phyloP scores from a whole-genome alignment of 2,797 vertebrate species.

The Pangasius sanitwongsei region DNA sequence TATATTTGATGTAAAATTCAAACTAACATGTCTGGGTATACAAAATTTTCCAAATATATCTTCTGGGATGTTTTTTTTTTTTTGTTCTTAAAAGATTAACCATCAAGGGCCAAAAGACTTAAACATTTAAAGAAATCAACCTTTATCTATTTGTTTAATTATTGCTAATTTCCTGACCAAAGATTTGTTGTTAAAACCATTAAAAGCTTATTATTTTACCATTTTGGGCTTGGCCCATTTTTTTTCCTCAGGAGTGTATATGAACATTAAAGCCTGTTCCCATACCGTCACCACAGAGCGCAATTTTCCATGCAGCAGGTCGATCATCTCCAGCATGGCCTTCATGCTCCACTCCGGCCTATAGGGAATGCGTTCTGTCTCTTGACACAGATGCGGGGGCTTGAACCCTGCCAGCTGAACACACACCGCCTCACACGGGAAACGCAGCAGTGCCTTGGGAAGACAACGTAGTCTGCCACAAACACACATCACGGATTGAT shows the following conservation, averaged over 20 bases:
- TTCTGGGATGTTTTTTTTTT: no score
- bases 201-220: no score
- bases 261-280: neutral
- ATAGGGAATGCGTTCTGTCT: conserved; percentile 79
- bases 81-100: no score
- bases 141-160: no score
- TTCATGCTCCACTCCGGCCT: conserved; percentile 85
- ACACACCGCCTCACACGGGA: conserved; percentile 76
- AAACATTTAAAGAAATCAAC: no score
- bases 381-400: conserved; percentile 65
- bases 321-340: conserved; percentile 80
- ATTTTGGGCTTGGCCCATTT: no score
- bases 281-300: conserved; percentile 64
- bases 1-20: no score
- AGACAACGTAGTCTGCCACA: conserved; percentile 82
- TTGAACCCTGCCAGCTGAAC: conserved; percentile 84
- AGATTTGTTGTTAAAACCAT: no score
- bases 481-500: neutral
- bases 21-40: no score
- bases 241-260: neutral
- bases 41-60: no score
- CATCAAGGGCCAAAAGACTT: no score
- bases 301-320: conserved; percentile 78
- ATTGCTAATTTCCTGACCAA: no score
- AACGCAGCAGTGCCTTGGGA: conserved; percentile 77